Percentiles rank a stretch among this genome's conserved stretches.
phyloP scores from a whole-genome alignment of 35 echinoderm and acorn worm species.

The Nesometra sesokonis region DNA sequence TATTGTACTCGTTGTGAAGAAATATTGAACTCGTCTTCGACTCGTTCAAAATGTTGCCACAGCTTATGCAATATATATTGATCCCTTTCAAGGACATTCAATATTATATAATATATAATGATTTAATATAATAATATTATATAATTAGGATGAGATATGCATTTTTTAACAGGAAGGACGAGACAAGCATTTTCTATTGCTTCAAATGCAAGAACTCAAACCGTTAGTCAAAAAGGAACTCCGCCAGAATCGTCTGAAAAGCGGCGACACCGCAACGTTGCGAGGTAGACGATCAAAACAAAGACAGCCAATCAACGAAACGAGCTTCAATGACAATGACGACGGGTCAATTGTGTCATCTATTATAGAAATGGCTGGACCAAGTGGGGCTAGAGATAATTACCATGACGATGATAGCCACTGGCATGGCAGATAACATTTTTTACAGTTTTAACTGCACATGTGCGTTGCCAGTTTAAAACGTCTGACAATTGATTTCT shows the following conservation, averaged over 20 bases:
- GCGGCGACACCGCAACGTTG: background rate
- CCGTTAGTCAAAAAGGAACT: conserved; percentile 31
- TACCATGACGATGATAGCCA: background rate
- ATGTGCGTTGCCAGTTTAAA: too few species aligned
- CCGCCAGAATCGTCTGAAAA: conserved; percentile 9
- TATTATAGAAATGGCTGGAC: background rate
- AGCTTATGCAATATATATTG: too few species aligned
- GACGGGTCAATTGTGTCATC: background rate
- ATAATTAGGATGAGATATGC: too few species aligned
- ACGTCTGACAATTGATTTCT: too few species aligned
- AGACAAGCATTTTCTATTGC: conserved; percentile 69
- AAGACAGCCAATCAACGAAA: background rate
- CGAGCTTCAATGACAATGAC: background rate
- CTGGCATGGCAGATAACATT: background rate
- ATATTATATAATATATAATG: too few species aligned
- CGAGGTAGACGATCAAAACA: background rate
- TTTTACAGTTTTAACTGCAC: too few species aligned
- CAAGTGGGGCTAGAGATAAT: background rate
- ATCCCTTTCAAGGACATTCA: too few species aligned
- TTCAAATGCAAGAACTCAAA: conserved; percentile 60
- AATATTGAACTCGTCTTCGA: too few species aligned
- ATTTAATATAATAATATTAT: too few species aligned
- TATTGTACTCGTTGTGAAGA: too few species aligned
- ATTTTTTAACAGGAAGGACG: conserved; percentile 33
- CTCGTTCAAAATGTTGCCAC: too few species aligned